A percentile compares a stretch with the other conserved stretches of the same genome.
These are phyloP conservation scores for Clarias macrocephalus DNA, from an alignment of 2,113 vertebrate genomes.

Conservation along the genomic window DNA sequence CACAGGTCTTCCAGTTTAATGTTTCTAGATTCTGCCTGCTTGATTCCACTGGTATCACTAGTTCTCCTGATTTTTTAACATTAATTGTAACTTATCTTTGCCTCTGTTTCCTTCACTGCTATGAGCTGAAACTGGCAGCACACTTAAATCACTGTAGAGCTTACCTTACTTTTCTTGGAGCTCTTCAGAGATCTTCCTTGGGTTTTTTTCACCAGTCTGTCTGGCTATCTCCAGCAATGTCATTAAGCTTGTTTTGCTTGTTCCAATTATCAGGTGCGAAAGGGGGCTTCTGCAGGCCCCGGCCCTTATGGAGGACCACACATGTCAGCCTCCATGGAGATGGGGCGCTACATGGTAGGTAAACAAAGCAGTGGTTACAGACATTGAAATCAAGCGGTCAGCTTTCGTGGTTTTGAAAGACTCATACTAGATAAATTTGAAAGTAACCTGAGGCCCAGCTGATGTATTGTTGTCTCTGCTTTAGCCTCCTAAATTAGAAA, in stretches of 20 bases:
- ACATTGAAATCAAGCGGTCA: neutral
- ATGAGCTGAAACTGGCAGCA: neutral
- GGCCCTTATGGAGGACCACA: conserved; percentile 83
- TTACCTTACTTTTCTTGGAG: conserved; percentile 19
- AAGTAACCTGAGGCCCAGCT: neutral
- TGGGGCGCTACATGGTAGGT: conserved; percentile 88
- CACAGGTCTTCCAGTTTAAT: neutral
- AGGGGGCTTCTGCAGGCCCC: conserved; percentile 81
- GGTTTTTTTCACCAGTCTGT: neutral
- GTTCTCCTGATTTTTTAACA: conserved; percentile 14
- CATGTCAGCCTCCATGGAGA: conserved; percentile 82
- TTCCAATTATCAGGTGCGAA: conserved; percentile 79
- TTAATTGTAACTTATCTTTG: conserved; percentile 8
- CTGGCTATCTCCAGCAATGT: neutral
- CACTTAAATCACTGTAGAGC: conserved; percentile 1
- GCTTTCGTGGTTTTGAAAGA: neutral
- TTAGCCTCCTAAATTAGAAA: conserved; percentile 84
- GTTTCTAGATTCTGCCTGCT: neutral
- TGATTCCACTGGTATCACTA: neutral
- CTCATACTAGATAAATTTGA: neutral
- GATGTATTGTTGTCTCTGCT: conserved; percentile 23
- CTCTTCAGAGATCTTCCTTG: neutral
- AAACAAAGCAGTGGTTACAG: neutral
- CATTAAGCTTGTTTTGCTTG: conserved; percentile 39
- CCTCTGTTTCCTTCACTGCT: conserved; percentile 7